Evolutionary conservation across 2,113 vertebrate genomes (phyloP), one percentile per base, ranked within the genome.

Genomic region (Centropus bengalensis): DNA sequence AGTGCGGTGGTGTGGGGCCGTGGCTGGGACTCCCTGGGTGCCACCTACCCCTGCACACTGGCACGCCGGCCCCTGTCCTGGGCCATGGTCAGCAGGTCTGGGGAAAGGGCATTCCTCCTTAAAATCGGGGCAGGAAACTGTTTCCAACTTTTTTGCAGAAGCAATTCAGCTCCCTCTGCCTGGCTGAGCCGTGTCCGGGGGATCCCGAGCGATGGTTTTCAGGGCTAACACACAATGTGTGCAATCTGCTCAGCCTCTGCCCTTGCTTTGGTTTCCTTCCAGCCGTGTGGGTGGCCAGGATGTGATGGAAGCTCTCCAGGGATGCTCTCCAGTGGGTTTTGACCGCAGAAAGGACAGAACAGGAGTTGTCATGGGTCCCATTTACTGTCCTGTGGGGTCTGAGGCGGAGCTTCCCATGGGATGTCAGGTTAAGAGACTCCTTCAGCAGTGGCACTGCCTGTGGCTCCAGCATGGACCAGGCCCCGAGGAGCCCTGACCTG

Each of bases 1-100:
- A 49, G 33, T 44, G 4, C 0, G 2, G 14, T 10, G 1, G 0
- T 8, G 69, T 1, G 8, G 14, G 40, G 40, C 8, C 52, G 40
- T 28, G 0, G 0, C 64, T 22, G 89, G n/a, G 52, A 42, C 38
- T 17, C 5, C 4, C 11, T 0, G 1, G 63, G 44, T 1, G 0
- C 49, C 20, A n/a, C 66, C 4, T 1, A 51, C 32, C 42, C 52
- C 60, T 30, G 59, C 1, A 0, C 32, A 5, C 38, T 1, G 1
- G 27, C 36, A 14, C 2, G 2, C 18, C 1, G 1, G 26, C 8
- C 80, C 12, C 63, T 86, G 58, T 56, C 38, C 64, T 3, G 54
- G 12, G 32, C 23, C 32, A 2, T 2, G 21, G 15, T 38, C 64
- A 42, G 1, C 10, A 3, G 10, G n/a, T 30, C 10, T 26, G 70